A percentile compares a stretch with the other conserved stretches of the same genome.
Evolutionary conservation across 2,888 invertebrate genomes (phyloP).

Genomic region (Drosophila borborema): DNA sequence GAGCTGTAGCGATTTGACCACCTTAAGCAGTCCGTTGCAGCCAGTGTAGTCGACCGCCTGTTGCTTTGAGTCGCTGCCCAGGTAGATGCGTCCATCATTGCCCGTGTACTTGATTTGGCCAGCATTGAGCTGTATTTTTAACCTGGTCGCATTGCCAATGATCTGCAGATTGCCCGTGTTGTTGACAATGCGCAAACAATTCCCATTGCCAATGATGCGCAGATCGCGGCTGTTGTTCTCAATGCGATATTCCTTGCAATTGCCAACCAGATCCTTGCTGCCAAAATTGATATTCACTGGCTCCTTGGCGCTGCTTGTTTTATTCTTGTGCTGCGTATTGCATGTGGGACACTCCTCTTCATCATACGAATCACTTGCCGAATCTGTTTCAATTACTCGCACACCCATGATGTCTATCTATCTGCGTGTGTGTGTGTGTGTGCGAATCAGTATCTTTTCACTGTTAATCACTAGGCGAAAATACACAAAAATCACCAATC

Average conservation of each 20-base stretch:
- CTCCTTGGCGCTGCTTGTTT: constrained; percentile 41
- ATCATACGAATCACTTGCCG: constrained; percentile 74
- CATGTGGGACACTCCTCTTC: constrained; percentile 72
- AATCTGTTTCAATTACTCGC: constrained; percentile 70
- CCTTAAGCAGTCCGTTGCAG: constrained; percentile 83
- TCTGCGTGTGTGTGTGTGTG: constrained; percentile 14
- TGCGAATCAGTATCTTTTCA: constrained; percentile 47
- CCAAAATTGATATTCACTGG: constrained; percentile 18
- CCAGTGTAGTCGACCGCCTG: constrained; percentile 83
- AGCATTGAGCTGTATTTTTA: constrained; percentile 82
- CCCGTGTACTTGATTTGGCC: constrained; percentile 83
- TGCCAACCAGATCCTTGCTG: constrained; percentile 82
- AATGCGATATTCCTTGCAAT: constrained; percentile 83
- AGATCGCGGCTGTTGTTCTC: constrained; percentile 79
- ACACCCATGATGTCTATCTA: constrained; percentile 69
- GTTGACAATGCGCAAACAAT: constrained; percentile 81
- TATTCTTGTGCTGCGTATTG: constrained; percentile 35
- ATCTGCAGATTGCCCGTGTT: constrained; percentile 82
- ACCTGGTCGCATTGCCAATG: constrained; percentile 82
- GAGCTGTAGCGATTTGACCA: constrained; percentile 75
- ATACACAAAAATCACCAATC: constrained; percentile 56
- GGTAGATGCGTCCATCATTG: constrained; percentile 83
- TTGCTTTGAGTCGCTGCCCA: constrained; percentile 82
- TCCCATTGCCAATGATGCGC: constrained; percentile 83
- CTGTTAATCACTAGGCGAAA: constrained; percentile 54